Conservation (phyloP, 2,797 vertebrate genomes). For the Protosalanx chinensis region DNA sequence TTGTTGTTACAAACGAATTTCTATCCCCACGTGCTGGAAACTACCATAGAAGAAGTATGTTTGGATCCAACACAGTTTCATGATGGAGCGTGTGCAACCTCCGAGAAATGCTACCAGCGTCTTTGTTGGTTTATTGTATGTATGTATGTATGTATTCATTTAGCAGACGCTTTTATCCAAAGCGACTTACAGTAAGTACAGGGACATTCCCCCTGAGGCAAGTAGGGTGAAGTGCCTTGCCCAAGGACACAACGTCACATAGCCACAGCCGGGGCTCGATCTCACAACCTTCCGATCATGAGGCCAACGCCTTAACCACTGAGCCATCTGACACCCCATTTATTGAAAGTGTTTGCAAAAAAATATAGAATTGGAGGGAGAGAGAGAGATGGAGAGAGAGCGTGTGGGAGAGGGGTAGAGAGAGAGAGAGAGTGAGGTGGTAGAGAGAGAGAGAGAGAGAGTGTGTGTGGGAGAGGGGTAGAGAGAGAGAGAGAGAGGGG, state of each 20-base stretch:
- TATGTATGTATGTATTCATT: too few relatives aligned
- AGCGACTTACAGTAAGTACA: too few relatives aligned
- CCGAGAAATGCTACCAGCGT: conserved; percentile 65
- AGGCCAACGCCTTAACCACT: too few relatives aligned
- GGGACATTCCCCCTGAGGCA: too few relatives aligned
- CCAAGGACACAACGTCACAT: too few relatives aligned
- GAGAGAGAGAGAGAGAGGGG: conserved; percentile 21
- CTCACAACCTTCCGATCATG: too few relatives aligned
- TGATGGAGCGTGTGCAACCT: conserved; percentile 44
- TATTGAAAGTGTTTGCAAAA: conserved; percentile 81
- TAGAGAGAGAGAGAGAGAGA: conserved; percentile 55
- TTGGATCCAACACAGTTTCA: conserved; percentile 57
- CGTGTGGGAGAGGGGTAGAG: conserved; percentile 49
- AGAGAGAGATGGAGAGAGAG: conserved; percentile 66
- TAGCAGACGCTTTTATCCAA: too few relatives aligned
- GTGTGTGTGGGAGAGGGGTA: too few relatives aligned
- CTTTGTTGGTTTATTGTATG: conserved; percentile 80
- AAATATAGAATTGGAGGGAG: conserved; percentile 62
- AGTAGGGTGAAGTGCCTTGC: too few relatives aligned
- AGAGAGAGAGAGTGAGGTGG: conserved; percentile 66
- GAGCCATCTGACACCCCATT: too few relatives aligned
- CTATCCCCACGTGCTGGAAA: conserved; percentile 19
- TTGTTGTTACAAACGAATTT: conserved; percentile 23
- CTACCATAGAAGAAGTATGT: conserved; percentile 36
- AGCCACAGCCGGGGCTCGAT: too few relatives aligned